Base-by-base conservation (phyloP, 2,888 invertebrate species). In the Cataglyphis cursor region DNA sequence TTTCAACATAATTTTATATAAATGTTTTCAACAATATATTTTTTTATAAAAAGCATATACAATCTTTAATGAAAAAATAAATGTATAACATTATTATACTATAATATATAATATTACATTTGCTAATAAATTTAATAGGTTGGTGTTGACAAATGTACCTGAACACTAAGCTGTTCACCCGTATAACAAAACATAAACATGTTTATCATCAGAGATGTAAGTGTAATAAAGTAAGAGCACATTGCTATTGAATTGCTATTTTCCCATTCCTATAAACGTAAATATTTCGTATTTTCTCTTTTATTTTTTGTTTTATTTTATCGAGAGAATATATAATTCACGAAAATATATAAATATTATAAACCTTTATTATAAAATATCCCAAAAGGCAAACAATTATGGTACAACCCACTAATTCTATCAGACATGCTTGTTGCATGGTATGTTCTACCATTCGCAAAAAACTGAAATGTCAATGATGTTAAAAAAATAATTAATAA, bases 371-470 rank as follows among this genome's bases (percentile, higher is more conserved):
- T 54, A 92, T 89, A 83, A 92, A 93, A 86, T 92, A 93, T 83
- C 92, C 93, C 12, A 93, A 83, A 41, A 93, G 89, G 73, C 93
- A 93, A 28, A 93, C 91, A 66, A 92, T 92, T 75, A 92, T 78
- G 0, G 93, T 93, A 41, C 93, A 93, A 1, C 93, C 93, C 24
- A 93, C 59, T 18, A 93, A 88, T 87, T 93, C 93, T 9, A 93
- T 88, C 10, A 93, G 85, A 61, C 91, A 92, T 31, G 92, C 87
- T 74, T 89, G 89, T 59, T 90, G 92, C 51, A 93, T 70, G 54
- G 91, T 85, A n/a, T 84, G 51, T 68, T 85, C 85, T 35, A 85
- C 72, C 21, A 57, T 15, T 70, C 70, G 65, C 12, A 82, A 70
- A 54, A 82, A 84, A 51, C 81, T 84, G 59, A 41, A 81, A 73